These are phyloP conservation scores for Macropodus opercularis DNA, from an alignment of 2,797 vertebrate genomes.

Conservation along the genomic window DNA sequence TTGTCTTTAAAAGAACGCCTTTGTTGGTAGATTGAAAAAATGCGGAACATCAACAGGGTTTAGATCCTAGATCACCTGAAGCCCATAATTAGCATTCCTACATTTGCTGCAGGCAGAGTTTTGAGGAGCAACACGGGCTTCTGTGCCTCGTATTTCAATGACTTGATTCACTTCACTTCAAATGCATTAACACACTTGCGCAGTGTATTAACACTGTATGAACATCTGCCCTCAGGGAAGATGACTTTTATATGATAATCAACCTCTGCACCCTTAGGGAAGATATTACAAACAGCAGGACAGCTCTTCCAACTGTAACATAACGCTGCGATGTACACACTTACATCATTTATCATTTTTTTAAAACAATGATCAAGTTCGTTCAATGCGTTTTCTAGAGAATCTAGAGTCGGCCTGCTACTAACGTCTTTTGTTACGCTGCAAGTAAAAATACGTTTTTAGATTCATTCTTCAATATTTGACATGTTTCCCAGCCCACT, in stretches of 20 bases:
- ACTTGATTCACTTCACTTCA: slow-evolving; percentile 41
- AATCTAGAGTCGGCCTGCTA: too few relatives aligned
- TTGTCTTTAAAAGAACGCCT: slow-evolving; percentile 40
- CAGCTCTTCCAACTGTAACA: slow-evolving; percentile 38
- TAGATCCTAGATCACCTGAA: slow-evolving; percentile 49
- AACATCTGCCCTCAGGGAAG: slow-evolving; percentile 50
- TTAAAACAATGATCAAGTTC: too few relatives aligned
- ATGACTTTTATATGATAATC: slow-evolving; percentile 44
- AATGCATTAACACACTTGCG: slow-evolving; percentile 30
- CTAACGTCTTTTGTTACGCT: too few relatives aligned
- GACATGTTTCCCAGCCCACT: too few relatives aligned
- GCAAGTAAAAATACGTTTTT: too few relatives aligned
- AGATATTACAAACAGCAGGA: slow-evolving; percentile 29
- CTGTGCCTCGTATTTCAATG: slow-evolving; percentile 35
- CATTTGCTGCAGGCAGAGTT: slow-evolving; percentile 54
- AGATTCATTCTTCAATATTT: too few relatives aligned
- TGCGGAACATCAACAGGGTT: slow-evolving; percentile 12
- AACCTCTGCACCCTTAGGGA: slow-evolving; percentile 23
- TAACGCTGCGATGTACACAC: neutral
- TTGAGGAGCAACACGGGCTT: slow-evolving; percentile 7
- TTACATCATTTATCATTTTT: too few relatives aligned
- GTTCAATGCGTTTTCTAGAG: too few relatives aligned
- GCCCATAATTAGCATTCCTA: slow-evolving; percentile 54
- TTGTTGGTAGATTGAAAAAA: slow-evolving; percentile 49
- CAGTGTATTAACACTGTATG: slow-evolving; percentile 27